Conservation (phyloP, 2,113 vertebrate genomes). For the Podarcis muralis region DNA sequence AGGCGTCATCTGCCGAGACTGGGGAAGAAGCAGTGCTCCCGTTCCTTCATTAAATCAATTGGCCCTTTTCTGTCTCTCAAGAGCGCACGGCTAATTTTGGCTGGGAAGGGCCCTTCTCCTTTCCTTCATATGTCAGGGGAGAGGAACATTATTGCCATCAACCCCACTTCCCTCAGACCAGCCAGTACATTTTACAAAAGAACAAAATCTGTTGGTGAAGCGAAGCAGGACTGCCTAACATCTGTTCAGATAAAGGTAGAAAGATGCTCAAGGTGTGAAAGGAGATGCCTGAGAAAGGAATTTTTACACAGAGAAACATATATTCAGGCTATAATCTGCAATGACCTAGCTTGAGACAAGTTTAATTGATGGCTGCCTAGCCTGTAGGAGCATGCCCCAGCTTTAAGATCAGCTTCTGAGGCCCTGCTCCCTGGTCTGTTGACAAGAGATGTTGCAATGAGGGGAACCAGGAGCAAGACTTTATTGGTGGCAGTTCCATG, state of each 20-base stretch:
- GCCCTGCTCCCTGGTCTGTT: no score
- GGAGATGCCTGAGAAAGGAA: neutral
- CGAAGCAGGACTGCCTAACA: neutral
- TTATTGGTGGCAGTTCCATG: neutral
- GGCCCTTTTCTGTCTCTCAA: neutral
- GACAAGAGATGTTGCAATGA: neutral
- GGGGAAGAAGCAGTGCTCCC: constrained; percentile 9
- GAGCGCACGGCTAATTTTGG: neutral
- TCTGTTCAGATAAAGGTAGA: neutral
- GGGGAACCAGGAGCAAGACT: neutral
- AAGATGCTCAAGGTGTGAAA: neutral
- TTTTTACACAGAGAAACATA: neutral
- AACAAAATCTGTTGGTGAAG: neutral
- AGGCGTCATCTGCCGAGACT: constrained; percentile 58
- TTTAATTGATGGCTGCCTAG: no score
- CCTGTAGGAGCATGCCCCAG: neutral
- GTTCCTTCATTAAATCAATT: neutral
- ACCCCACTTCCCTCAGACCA: no score
- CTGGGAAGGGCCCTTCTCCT: neutral
- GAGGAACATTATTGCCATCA: neutral
- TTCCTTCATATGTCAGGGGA: neutral
- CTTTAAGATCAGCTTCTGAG: neutral
- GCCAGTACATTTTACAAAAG: no score
- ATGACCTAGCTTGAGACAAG: neutral
- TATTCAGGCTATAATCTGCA: neutral